These are phyloP conservation scores for Aurelia aurita DNA, from an alignment of 30 jellyfish, hydroid and myxozoan genomes.

Conservation along the genomic window DNA sequence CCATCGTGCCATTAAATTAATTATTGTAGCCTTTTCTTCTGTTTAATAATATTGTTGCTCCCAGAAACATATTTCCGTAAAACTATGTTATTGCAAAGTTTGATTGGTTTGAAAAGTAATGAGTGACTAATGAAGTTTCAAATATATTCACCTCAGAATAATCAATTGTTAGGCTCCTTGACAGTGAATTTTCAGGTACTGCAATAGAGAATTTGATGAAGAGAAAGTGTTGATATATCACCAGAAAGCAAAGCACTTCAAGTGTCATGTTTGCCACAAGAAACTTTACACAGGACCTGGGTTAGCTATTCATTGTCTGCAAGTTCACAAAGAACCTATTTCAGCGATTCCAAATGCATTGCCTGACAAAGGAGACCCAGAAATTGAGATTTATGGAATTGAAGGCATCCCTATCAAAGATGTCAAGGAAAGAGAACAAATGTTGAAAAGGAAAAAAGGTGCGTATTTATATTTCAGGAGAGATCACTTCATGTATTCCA, in stretches of 20 bases:
- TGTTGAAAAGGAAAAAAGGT: slow-evolving; percentile 75
- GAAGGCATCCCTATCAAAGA: slow-evolving; percentile 98
- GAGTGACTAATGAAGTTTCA: too few relatives aligned
- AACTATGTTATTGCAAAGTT: too few relatives aligned
- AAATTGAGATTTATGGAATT: slow-evolving; percentile 96
- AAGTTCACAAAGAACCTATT: slow-evolving; percentile 97
- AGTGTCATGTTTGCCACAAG: slow-evolving; percentile 97
- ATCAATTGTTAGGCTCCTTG: slow-evolving; percentile 15
- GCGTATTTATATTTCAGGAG: background rate
- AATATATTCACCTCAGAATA: too few relatives aligned
- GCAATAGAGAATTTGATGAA: slow-evolving; percentile 98
- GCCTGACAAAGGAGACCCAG: slow-evolving; percentile 93
- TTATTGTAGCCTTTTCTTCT: too few relatives aligned
- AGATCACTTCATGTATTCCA: too few relatives aligned
- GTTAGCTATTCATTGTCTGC: slow-evolving; percentile 94
- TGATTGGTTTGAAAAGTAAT: too few relatives aligned
- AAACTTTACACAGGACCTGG: slow-evolving; percentile 98
- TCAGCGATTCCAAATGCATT: slow-evolving; percentile 93
- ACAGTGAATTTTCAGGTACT: slow-evolving; percentile 82
- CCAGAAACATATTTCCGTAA: too few relatives aligned
- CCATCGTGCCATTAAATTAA: too few relatives aligned
- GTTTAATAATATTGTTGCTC: too few relatives aligned
- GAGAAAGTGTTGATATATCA: slow-evolving; percentile 94
- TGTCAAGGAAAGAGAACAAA: slow-evolving; percentile 90
- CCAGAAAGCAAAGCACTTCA: slow-evolving; percentile 97